Evolutionary conservation across 2,888 invertebrate genomes (phyloP).

Genomic region (Myopa testacea): DNA sequence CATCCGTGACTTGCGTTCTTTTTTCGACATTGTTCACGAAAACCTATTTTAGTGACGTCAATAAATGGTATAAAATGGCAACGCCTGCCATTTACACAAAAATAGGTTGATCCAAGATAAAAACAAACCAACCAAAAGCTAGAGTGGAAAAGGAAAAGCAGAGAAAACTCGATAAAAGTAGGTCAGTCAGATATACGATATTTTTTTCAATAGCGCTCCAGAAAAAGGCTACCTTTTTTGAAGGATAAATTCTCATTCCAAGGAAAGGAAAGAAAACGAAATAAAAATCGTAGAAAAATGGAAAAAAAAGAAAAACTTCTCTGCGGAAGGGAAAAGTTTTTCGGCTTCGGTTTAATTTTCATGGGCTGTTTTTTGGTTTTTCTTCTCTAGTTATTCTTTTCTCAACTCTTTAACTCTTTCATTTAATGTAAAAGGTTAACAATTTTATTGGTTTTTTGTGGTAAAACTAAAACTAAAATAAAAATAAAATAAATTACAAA

Average conservation of each 20-base stretch:
- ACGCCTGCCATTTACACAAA: not conserved
- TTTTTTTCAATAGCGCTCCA: not conserved
- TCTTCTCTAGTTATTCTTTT: not conserved
- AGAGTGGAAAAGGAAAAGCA: not conserved
- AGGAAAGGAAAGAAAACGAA: not conserved
- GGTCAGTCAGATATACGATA: not conserved
- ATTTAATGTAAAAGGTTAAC: not conserved
- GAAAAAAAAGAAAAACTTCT: not conserved
- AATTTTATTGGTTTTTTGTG: no score
- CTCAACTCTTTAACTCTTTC: not conserved
- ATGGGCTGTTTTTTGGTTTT: not conserved
- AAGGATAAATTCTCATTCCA: not conserved
- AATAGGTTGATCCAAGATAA: no score
- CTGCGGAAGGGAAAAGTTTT: not conserved
- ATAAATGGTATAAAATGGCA: not conserved
- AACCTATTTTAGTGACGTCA: not conserved
- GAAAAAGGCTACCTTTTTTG: not conserved
- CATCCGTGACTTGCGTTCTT: no score
- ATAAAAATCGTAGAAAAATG: no score
- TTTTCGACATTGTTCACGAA: not conserved
- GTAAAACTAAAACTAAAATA: no score
- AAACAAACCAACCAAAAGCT: no score
- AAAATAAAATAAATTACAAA: no score
- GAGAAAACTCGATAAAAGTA: slow-evolving; percentile 27
- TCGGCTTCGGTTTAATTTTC: not conserved